Conservation (phyloP, 2,888 invertebrate species). For the Phragmatobia fuliginosa region DNA sequence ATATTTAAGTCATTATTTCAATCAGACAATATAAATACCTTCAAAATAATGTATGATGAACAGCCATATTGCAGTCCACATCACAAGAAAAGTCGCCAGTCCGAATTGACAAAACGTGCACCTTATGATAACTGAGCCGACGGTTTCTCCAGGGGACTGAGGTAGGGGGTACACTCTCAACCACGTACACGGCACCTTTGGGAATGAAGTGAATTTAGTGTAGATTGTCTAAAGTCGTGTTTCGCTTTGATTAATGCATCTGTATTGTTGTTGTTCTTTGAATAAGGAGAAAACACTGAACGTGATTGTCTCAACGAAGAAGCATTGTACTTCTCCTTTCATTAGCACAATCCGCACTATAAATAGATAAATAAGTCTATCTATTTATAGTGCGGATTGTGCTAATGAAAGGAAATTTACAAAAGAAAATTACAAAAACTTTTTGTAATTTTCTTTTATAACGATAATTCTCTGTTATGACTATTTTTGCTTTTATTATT, state of each 20-base stretch:
- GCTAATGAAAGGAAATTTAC: not conserved
- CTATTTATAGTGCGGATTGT: not conserved
- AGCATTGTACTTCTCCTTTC: not conserved
- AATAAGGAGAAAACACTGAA: not conserved
- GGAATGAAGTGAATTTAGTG: slow-evolving; percentile 17
- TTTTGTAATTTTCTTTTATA: not conserved
- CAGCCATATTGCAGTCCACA: slow-evolving; percentile 89
- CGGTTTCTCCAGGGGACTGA: slow-evolving; percentile 70
- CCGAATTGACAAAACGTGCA: slow-evolving; percentile 87
- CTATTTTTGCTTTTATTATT: not conserved
- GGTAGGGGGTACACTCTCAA: slow-evolving; percentile 86
- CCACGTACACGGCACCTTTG: slow-evolving; percentile 54
- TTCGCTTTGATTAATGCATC: not conserved
- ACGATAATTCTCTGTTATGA: not conserved
- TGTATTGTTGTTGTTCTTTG: not conserved
- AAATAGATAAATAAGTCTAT: not conserved
- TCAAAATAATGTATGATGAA: slow-evolving; percentile 89
- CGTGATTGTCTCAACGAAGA: not conserved
- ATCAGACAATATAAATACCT: too few relatives aligned
- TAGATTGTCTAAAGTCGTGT: not conserved
- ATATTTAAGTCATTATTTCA: too few relatives aligned
- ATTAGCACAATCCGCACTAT: not conserved
- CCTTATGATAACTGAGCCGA: slow-evolving; percentile 74
- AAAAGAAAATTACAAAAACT: too few relatives aligned
- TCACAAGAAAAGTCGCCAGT: slow-evolving; percentile 84